Conservation (phyloP, 2,797 vertebrate species). For the Muraenolepis orangiensis region DNA sequence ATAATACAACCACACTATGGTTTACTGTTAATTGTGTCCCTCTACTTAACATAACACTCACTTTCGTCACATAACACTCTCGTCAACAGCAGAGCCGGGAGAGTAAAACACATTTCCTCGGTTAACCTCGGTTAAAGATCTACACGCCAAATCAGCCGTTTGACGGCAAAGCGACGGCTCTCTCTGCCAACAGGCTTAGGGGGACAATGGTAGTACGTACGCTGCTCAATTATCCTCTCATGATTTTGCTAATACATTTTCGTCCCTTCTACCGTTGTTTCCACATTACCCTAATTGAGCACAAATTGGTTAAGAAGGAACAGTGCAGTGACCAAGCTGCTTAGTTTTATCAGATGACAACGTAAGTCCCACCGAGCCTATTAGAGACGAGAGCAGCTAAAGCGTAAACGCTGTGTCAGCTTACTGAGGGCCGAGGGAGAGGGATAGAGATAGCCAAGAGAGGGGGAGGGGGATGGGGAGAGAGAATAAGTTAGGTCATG, state of each 20-base stretch:
- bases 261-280: slow-evolving; percentile 76
- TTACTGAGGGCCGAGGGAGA: slow-evolving; percentile 50
- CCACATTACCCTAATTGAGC: slow-evolving; percentile 84
- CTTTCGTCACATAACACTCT: not conserved
- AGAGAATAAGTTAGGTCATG: slow-evolving; percentile 28
- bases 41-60: not conserved
- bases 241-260: slow-evolving; percentile 70
- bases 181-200: slow-evolving; percentile 18
- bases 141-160: not conserved
- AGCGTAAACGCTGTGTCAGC: slow-evolving; percentile 85
- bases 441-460: slow-evolving; percentile 25
- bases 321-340: slow-evolving; percentile 80
- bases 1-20: not conserved
- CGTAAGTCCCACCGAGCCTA: slow-evolving; percentile 85
- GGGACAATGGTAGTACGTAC: slow-evolving; percentile 18
- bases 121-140: too few species aligned
- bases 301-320: slow-evolving; percentile 84
- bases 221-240: slow-evolving; percentile 69
- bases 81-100: not conserved
- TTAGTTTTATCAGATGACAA: slow-evolving; percentile 93
- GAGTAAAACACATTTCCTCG: not conserved
- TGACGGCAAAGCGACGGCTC: slow-evolving; percentile 9
- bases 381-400: slow-evolving; percentile 85
- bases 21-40: not conserved
- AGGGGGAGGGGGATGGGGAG: slow-evolving; percentile 1